Conservation (phyloP, 2,888 invertebrate species). For the Cataglyphis rosenhaueri region DNA sequence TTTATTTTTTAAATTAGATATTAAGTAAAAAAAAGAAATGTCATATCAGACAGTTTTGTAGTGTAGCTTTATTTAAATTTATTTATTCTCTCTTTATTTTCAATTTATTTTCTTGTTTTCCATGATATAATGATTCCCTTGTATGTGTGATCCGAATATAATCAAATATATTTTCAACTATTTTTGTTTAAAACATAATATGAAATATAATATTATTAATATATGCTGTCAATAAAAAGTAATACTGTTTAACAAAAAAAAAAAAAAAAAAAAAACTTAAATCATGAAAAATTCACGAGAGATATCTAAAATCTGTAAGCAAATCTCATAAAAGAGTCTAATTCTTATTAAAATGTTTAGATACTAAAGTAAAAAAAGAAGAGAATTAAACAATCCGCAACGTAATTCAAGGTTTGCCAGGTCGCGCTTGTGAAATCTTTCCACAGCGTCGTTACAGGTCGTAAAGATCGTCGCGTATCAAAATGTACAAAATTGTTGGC, state of each 20-base stretch:
- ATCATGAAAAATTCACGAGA: not conserved
- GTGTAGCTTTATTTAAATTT: not conserved
- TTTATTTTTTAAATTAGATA: not conserved
- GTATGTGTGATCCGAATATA: not conserved
- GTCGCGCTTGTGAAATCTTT: constrained; percentile 10
- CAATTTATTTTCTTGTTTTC: not conserved
- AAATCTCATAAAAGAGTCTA: not conserved
- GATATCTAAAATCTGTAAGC: not conserved
- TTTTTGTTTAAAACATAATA: not conserved
- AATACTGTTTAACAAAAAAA: not conserved
- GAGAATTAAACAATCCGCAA: constrained; percentile 16
- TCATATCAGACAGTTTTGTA: not conserved
- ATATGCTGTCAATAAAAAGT: not conserved
- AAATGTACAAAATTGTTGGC: constrained; percentile 72
- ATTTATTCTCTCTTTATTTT: not conserved
- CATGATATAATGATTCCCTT: too few relatives aligned
- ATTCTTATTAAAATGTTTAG: not conserved
- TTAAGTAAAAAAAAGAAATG: not conserved
- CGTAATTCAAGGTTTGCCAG: not conserved
- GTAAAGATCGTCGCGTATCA: constrained; percentile 66
- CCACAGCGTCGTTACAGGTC: constrained; percentile 56
- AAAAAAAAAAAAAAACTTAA: not conserved
- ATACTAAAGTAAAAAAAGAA: not conserved
- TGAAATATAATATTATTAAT: not conserved
- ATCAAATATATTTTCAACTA: not conserved